Evolutionary conservation across 2,113 vertebrate species (phyloP), one percentile per base, ranked within the genome.

Genomic region (Oophaga pumilio): DNA sequence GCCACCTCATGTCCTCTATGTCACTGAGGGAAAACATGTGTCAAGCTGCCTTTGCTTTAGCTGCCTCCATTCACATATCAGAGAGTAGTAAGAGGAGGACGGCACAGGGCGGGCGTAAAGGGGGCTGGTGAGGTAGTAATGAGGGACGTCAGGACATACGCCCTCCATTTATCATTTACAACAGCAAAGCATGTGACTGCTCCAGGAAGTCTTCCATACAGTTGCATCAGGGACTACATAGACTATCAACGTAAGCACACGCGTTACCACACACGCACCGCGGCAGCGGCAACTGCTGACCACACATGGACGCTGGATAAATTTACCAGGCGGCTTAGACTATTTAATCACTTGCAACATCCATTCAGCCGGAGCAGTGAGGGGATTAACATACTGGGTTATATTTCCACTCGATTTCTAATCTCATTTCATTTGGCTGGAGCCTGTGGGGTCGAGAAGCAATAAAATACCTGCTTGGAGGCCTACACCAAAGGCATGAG

Each of bases 211-310:
- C 90, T 89, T 92, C 90, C 93, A 66, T 53, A 92, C 94, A 86
- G 89, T 94, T 95, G 92, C 93, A 91, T 93, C 94, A 94, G 93
- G 93, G 94, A 93, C 92, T 91, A 91, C 93, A 94, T 89, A 86
- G 89, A 76, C 10, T 43, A 80, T 87, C 90, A 62, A 52, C 56
- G 28, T 13, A 73, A 17, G 79, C 22, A 76, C 17, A 11, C n/a
- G 84, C 73, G 57, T 43, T 24, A 50, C 11, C 20, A 50, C n/a
- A 56, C 4, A n/a, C 10, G 69, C 59, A 22, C 18, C 52, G 18
- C 62, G 71, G n/a, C 49, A 17, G 57, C 43, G 20, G n/a, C 43
- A 69, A 83, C 24, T 71, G 64, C 24, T 73, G 49, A 17, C 26
- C 68, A 68, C 50, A 53, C 15, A n/a, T 53, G 60, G 5, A 18